A percentile compares a stretch with the other conserved stretches of the same genome.
phyloP scores from a whole-genome alignment of 2,113 vertebrate genomes.

The Semicossyphus pulcher region DNA sequence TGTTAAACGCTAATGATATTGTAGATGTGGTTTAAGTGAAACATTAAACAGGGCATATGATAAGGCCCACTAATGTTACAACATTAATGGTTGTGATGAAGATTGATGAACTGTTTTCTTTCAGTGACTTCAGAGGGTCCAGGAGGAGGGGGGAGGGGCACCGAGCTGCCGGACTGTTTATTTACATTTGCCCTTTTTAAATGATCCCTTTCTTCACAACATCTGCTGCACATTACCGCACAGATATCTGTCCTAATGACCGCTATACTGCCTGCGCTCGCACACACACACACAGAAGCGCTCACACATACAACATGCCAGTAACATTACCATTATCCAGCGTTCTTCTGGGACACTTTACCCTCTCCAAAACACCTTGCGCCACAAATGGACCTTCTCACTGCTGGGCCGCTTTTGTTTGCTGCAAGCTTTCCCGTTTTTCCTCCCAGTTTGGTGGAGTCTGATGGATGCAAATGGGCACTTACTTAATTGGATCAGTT shows the following conservation, averaged over 20 bases:
- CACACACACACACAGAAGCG: constrained; percentile 43
- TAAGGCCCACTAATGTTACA: constrained; percentile 68
- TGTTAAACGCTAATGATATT: constrained; percentile 7
- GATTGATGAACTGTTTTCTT: constrained; percentile 87
- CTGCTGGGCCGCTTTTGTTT: constrained; percentile 61
- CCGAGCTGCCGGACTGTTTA: constrained; percentile 79
- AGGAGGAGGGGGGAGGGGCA: constrained; percentile 62
- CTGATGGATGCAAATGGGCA: constrained; percentile 95
- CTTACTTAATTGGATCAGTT: constrained; percentile 97
- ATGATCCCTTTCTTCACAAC: constrained; percentile 85
- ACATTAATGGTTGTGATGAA: constrained; percentile 78
- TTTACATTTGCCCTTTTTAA: constrained; percentile 86
- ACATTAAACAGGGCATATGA: constrained; percentile 39
- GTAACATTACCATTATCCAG: constrained; percentile 66
- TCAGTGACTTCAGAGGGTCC: constrained; percentile 80
- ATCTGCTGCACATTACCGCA: constrained; percentile 85
- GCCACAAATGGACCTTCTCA: constrained; percentile 71
- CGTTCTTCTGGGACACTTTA: constrained; percentile 77
- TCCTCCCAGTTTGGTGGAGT: constrained; percentile 80
- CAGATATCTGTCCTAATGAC: constrained; percentile 83
- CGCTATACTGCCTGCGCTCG: constrained; percentile 67
- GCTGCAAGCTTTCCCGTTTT: constrained; percentile 64
- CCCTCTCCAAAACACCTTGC: constrained; percentile 73
- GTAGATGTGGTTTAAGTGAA: constrained; percentile 19
- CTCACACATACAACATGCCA: constrained; percentile 54